Evolutionary conservation across 2,888 invertebrate species (phyloP).

Genomic region (Caenorhabditis afra): DNA sequence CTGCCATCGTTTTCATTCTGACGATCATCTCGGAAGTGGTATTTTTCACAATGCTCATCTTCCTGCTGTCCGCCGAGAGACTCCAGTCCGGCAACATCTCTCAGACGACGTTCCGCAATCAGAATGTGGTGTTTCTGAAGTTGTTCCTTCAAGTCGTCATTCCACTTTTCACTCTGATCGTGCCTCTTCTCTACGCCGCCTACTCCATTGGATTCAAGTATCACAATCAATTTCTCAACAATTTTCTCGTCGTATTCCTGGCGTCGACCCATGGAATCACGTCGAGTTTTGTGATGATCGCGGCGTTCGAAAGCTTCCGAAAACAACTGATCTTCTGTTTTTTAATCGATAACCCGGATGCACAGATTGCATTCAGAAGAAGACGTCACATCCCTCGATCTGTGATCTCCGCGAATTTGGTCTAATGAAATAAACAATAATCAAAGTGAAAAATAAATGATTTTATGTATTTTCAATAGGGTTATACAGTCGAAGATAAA

Average conservation of each 20-base stretch:
- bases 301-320: not conserved
- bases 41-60: constrained; percentile 1
- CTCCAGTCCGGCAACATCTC: constrained; percentile 1
- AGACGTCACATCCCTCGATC: no score
- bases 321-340: not conserved
- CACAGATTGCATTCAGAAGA: no score
- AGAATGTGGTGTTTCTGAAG: not conserved
- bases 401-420: no score
- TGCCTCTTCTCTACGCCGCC: not conserved
- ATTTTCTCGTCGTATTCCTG: not conserved
- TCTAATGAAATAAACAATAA: no score
- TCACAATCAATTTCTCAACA: constrained; percentile 1
- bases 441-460: no score
- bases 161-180: not conserved
- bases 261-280: constrained; percentile 7
- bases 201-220: not conserved
- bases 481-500: no score
- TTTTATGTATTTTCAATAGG: no score
- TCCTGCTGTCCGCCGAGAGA: constrained; percentile 6
- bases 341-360: no score
- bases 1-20: not conserved
- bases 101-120: not conserved
- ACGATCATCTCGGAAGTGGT: not conserved
- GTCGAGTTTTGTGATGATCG: constrained; percentile 1
- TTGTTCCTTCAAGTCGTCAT: not conserved